Base-by-base conservation (phyloP, 2,888 invertebrate species). In the Sarcophaga variegata region DNA sequence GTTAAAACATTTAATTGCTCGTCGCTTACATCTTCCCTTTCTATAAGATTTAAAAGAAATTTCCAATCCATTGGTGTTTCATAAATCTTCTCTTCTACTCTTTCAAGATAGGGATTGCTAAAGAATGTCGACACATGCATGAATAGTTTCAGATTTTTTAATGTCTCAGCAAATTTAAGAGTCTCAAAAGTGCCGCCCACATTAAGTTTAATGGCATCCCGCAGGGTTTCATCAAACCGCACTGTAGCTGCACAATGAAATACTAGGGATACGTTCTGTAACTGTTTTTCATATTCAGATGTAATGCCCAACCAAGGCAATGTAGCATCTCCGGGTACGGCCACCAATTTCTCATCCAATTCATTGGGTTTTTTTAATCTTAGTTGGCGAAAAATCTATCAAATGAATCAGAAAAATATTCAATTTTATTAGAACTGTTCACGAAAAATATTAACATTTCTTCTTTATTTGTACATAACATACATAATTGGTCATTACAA, bases 101-200 rank as follows among this genome's bases (percentile, higher is more conserved):
- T 94, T 8, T 95, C 93, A 76, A 95, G 94, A 90, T 97, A 96
- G 0, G 97, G 96, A 92, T 98, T 97, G 10, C 97, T 96, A 92
- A 97, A 98, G 0, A 97, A 97, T 0, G 98, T 97, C 0, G 98
- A 98, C 0, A 98, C 96, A 91, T 98, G 97, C 11, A 97, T 94
- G 12, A 97, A 93, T 0, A 95, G 95, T 95, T 96, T 92, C 1
- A 92, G 89, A 3, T 91, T 83, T 14, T 94, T 94, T 86, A 96
- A 93, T 20, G 94, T 94, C 63, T 94, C 94, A 0, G 95, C 95
- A 2, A 97, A 93, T 22, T 95, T 94, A 1, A 95, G 93, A 0
- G 96, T 90, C 90, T 96, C 95, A 37, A 94, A 93, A 0, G 96
- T 96, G 0, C 96, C 96, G 79, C 95, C 93, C 0, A 96, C 94